Evolutionary conservation across 64 coral and sea anemone species (phyloP).

Genomic region (Pocillopora damicornis): DNA sequence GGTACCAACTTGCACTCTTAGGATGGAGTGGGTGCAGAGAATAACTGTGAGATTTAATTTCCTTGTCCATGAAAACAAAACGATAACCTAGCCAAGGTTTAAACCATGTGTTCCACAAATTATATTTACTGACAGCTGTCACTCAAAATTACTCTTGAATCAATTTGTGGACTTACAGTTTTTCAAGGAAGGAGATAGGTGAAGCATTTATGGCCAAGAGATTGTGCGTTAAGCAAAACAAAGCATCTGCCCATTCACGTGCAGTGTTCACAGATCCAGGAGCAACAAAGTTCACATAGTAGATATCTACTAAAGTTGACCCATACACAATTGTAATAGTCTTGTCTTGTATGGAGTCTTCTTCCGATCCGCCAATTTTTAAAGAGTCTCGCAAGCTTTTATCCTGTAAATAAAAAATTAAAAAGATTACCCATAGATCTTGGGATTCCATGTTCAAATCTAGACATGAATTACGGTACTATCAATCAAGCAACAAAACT

Average conservation of each 20-base stretch:
- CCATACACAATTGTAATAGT: conserved; percentile 89
- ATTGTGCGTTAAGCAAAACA: conserved; percentile 72
- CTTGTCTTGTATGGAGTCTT: conserved; percentile 59
- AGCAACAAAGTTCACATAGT: conserved; percentile 74
- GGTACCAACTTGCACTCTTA: too few species aligned
- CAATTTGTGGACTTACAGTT: conserved; percentile 67
- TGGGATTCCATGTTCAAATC: background rate
- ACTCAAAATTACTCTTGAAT: background rate
- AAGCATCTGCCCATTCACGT: conserved; percentile 72
- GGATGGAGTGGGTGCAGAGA: too few species aligned
- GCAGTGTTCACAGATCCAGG: conserved; percentile 48
- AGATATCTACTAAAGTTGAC: conserved; percentile 73
- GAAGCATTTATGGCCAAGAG: conserved; percentile 78
- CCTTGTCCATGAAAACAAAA: too few species aligned
- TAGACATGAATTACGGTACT: background rate
- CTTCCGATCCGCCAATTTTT: conserved; percentile 58
- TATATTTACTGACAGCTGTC: too few species aligned
- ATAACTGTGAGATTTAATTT: too few species aligned
- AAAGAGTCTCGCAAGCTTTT: conserved; percentile 68
- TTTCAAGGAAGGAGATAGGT: conserved; percentile 73
- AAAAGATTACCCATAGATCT: background rate
- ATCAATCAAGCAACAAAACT: too few species aligned
- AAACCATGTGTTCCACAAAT: too few species aligned
- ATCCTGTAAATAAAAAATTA: conserved; percentile 47
- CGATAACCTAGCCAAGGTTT: too few species aligned